These are phyloP conservation scores for Cryptoleucopteryx plumbea DNA, from an alignment of 2,113 vertebrate genomes.

Conservation along the genomic window DNA sequence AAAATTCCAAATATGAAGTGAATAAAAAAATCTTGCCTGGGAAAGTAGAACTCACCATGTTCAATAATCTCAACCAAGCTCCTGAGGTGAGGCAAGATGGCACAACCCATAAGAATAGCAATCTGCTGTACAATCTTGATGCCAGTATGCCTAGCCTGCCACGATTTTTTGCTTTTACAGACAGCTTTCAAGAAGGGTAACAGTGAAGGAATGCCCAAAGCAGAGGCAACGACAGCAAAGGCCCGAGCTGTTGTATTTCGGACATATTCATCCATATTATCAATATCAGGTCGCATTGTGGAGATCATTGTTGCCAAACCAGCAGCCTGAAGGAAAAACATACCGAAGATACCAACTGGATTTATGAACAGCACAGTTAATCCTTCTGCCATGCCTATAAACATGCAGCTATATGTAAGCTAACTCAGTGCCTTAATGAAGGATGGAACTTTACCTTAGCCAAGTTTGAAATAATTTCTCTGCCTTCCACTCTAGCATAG, in stretches of 20 bases:
- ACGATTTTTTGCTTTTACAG: constrained; percentile 99
- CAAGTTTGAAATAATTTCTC: constrained; percentile 99
- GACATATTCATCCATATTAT: constrained; percentile 99
- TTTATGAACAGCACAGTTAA: background rate
- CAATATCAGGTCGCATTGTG: constrained; percentile 97
- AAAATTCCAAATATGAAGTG: background rate
- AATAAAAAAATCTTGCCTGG: background rate
- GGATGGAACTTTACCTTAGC: constrained; percentile 84
- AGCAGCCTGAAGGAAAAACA: constrained; percentile 81
- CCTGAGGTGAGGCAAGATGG: constrained; percentile 95
- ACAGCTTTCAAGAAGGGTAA: constrained; percentile 97
- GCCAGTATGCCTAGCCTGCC: constrained; percentile 97
- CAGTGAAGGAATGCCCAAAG: constrained; percentile 96
- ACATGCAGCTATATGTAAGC: background rate
- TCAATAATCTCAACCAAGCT: constrained; percentile 99
- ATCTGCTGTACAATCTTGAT: constrained; percentile 99
- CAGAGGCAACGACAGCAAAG: constrained; percentile 96
- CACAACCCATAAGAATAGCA: constrained; percentile 98
- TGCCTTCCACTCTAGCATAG: constrained; percentile 97
- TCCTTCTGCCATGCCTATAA: background rate
- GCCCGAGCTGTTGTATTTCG: constrained; percentile 97
- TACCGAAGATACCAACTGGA: background rate
- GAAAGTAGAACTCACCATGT: constrained; percentile 82
- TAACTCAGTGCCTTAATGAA: background rate
- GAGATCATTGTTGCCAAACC: constrained; percentile 99